Evolutionary conservation across 2,113 vertebrate species (phyloP).

Genomic region (Grammomys dolichurus): DNA sequence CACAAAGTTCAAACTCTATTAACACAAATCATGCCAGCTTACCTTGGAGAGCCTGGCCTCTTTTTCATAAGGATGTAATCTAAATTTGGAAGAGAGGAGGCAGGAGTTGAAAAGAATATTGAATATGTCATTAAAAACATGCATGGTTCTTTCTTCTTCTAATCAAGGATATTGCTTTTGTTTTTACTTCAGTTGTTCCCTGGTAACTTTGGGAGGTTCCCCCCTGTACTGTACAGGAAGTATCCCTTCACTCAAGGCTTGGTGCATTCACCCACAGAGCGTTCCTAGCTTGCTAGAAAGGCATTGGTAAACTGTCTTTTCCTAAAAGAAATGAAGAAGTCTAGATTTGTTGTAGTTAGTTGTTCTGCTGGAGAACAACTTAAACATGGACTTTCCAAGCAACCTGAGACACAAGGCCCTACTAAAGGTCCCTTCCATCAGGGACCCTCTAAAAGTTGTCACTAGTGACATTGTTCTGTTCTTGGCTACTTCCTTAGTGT

Average conservation of each 20-base stretch:
- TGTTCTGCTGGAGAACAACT: neutral
- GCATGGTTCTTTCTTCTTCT: neutral
- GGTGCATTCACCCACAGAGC: neutral
- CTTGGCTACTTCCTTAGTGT: neutral
- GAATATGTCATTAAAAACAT: neutral
- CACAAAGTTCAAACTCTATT: neutral
- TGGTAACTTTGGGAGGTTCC: too few species aligned
- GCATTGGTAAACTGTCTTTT: neutral
- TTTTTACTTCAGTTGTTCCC: neutral
- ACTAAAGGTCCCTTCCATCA: neutral
- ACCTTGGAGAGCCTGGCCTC: neutral
- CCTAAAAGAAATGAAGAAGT: neutral
- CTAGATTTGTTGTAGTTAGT: too few species aligned
- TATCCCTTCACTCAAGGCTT: rapidly evolving
- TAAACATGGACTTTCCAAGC: neutral
- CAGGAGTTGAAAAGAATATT: neutral
- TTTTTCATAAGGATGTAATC: neutral
- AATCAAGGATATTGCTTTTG: neutral
- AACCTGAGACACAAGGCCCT: neutral
- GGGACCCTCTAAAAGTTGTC: neutral
- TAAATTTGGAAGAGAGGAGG: neutral
- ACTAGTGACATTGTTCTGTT: neutral
- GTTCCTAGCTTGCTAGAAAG: neutral
- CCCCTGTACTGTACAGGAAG: too few species aligned
- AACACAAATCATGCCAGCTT: neutral